Evolutionary conservation across 2,888 invertebrate species (phyloP).

Genomic region (Scaptomyza tumidula): DNA sequence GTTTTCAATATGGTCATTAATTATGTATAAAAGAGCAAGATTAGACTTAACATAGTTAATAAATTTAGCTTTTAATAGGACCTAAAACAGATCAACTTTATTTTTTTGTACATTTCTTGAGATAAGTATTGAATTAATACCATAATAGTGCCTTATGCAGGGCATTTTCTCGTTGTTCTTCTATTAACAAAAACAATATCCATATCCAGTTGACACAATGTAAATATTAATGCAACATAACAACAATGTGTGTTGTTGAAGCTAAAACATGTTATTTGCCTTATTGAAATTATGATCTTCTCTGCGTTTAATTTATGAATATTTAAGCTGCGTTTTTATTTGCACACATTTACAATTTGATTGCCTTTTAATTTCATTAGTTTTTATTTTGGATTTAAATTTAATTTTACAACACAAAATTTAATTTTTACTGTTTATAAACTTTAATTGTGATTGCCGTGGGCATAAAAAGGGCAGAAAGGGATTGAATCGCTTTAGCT

Average conservation of each 20-base stretch:
- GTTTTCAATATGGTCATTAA: constrained; percentile 14
- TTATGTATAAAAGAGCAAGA: neutral
- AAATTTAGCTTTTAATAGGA: neutral
- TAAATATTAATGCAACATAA: constrained; percentile 58
- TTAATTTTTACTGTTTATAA: neutral
- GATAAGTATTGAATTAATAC: neutral
- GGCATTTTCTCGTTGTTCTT: constrained; percentile 1
- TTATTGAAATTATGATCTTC: constrained; percentile 29
- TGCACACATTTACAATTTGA: constrained; percentile 50
- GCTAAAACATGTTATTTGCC: constrained; percentile 21
- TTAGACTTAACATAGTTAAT: neutral
- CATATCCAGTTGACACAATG: constrained; percentile 17
- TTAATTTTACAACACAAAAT: no score
- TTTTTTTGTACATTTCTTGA: no score
- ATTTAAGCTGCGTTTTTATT: constrained; percentile 41
- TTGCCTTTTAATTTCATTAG: constrained; percentile 74
- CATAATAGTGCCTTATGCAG: neutral
- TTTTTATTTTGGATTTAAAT: constrained; percentile 43
- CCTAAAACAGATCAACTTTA: no score
- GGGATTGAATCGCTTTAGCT: neutral
- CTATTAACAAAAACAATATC: neutral
- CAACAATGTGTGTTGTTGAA: constrained; percentile 18
- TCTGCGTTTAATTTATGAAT: constrained; percentile 39
- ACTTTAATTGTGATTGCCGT: constrained; percentile 1
- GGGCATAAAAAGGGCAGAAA: neutral